Evolutionary conservation across 2,797 vertebrate species (phyloP), one percentile per base, ranked within the genome.

Genomic region (Siniperca scherzeri): DNA sequence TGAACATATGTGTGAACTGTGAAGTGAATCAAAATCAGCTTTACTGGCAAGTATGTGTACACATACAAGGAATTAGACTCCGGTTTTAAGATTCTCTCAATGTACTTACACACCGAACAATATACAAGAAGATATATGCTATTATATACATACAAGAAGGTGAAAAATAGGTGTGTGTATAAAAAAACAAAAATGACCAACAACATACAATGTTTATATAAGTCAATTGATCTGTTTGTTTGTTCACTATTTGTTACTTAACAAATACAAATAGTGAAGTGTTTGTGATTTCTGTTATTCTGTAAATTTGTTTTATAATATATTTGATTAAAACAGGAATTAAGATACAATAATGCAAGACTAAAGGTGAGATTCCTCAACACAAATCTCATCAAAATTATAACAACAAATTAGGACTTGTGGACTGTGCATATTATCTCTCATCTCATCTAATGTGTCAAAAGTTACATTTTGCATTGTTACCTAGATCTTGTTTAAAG

Each of bases 401-500:
- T 27, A 16, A 74, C 14, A 60, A 11, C 10, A 52, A 38, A 69
- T 53, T 7, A 7, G 4, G 10, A 7, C n/a, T 61, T 56, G 30
- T 30, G 30, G 30, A 30, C 30, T 79, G 22, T 33, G 17, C 25
- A 38, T 46, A 38, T 27, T 16, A 68, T 55, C 1, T 50, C 2
- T 11, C 40, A 14, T 46, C 12, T 42, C 13, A 22, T 65, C 19
- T 12, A 30, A 64, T 70, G 5, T 71, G 27, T 86, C 30, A 50
- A 70, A 76, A 70, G n/a, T 38, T 3, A 10, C 9, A 60, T 69
- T 33, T 62, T 66, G 10, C 36, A 22, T 16, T 67, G 36, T 60
- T 66, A 67, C 53, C 30, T 59, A n/a, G 4, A 53, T 62, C 8
- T 65, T 52, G 25, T 71, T 61, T 53, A 36, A 56, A 71, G 66